phyloP scores from a whole-genome alignment of 2,888 invertebrate species.

The Hypomecis punctinalis region DNA sequence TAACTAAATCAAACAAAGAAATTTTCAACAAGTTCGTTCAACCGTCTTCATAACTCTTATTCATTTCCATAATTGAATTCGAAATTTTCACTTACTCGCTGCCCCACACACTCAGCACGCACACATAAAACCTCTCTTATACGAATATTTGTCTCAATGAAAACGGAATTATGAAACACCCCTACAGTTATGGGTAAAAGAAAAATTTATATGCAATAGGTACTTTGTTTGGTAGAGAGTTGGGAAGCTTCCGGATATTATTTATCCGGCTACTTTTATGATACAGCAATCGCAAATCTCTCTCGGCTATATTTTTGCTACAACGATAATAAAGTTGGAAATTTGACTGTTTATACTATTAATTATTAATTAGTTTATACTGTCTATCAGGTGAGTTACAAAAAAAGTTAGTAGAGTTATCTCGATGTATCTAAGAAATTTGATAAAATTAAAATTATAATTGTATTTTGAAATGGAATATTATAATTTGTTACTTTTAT shows the following conservation, averaged over 20 bases:
- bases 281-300: no score
- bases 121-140: slow-evolving; percentile 71
- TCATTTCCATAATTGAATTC: slow-evolving; percentile 54
- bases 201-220: slow-evolving; percentile 69
- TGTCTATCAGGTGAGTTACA: no score
- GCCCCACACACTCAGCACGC: slow-evolving; percentile 59
- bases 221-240: slow-evolving; percentile 44
- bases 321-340: no score
- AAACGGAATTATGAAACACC: slow-evolving; percentile 78
- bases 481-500: no score
- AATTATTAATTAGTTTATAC: no score
- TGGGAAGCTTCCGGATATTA: slow-evolving; percentile 13
- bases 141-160: slow-evolving; percentile 84
- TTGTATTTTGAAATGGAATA: no score
- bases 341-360: no score
- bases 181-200: slow-evolving; percentile 62
- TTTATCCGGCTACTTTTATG: not conserved
- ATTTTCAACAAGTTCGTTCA: slow-evolving; percentile 30
- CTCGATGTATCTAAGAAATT: no score
- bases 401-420: no score
- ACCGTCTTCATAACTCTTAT: slow-evolving; percentile 42
- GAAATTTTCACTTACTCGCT: slow-evolving; percentile 58
- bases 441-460: no score
- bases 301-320: no score
- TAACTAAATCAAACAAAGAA: slow-evolving; percentile 14